A percentile compares a stretch with the other conserved stretches of the same genome.
These are phyloP conservation scores for Euphydryas editha DNA, from an alignment of 2,888 invertebrate species.

Conservation along the genomic window DNA sequence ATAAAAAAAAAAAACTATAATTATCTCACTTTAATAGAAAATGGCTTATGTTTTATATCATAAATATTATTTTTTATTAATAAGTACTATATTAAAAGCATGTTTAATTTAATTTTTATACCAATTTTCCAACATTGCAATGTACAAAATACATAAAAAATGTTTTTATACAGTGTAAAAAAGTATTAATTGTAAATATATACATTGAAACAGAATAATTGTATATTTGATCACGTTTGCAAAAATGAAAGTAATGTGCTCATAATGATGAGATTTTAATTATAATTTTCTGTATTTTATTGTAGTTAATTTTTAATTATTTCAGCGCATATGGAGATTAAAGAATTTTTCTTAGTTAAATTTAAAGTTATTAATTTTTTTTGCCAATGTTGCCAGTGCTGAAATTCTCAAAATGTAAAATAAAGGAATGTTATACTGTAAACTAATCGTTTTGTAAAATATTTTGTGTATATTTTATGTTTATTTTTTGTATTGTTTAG, in stretches of 20 bases:
- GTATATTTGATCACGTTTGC: not conserved
- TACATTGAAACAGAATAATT: not conserved
- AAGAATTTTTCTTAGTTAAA: no score
- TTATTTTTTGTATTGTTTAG: not conserved
- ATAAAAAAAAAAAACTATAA: not conserved
- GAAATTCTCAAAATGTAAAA: not conserved
- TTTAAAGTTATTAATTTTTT: not conserved
- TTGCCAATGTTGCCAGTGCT: not conserved
- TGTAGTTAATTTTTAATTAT: not conserved
- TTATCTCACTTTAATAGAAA: not conserved
- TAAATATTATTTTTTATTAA: not conserved
- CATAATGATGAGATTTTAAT: not conserved
- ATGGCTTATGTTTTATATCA: not conserved
- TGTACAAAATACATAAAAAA: not conserved
- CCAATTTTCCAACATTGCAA: not conserved
- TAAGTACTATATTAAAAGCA: not conserved
- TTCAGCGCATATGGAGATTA: not conserved
- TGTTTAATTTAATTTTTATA: not conserved
- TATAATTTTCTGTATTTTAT: not conserved
- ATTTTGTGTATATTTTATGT: not conserved
- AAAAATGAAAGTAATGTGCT: not conserved
- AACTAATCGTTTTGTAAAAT: not conserved
- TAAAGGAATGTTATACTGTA: not conserved
- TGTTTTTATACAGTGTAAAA: not conserved
- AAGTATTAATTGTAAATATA: constrained; percentile 9